These are phyloP conservation scores for Thunnus maccoyii DNA, from an alignment of 2,113 vertebrate species.

Conservation along the genomic window DNA sequence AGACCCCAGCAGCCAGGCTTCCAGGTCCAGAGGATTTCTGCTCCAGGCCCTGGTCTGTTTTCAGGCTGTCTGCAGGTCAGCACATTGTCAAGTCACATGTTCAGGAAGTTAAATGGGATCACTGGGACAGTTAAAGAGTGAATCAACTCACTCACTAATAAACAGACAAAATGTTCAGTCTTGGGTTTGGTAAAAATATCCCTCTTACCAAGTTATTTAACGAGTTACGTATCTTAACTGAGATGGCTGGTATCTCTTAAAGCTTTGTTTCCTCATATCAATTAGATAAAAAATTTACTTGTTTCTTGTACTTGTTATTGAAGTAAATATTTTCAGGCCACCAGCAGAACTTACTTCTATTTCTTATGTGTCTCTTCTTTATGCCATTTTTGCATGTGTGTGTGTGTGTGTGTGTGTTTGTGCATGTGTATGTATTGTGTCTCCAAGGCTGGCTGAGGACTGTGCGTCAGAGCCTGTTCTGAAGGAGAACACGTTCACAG, in stretches of 20 bases:
- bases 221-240: too few species aligned
- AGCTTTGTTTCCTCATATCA: too few species aligned
- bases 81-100: not conserved
- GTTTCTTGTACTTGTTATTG: not conserved
- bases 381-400: not conserved
- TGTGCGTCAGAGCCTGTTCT: constrained; percentile 88
- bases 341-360: not conserved
- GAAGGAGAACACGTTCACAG: constrained; percentile 91
- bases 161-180: not conserved
- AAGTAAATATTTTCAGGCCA: not conserved
- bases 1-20: constrained; percentile 51
- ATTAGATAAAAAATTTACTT: too few species aligned
- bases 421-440: constrained; percentile 17
- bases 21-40: constrained; percentile 83
- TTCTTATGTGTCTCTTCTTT: not conserved
- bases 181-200: not conserved
- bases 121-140: not conserved
- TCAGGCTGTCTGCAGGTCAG: constrained; percentile 93
- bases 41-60: constrained; percentile 88
- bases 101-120: constrained; percentile 10
- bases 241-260: too few species aligned
- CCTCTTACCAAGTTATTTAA: too few species aligned
- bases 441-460: constrained; percentile 88
- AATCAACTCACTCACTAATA: not conserved
- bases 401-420: constrained; percentile 4